Evolutionary conservation across 2,113 vertebrate genomes (phyloP), one percentile per base, ranked within the genome.

Genomic region (Noturus placidus): DNA sequence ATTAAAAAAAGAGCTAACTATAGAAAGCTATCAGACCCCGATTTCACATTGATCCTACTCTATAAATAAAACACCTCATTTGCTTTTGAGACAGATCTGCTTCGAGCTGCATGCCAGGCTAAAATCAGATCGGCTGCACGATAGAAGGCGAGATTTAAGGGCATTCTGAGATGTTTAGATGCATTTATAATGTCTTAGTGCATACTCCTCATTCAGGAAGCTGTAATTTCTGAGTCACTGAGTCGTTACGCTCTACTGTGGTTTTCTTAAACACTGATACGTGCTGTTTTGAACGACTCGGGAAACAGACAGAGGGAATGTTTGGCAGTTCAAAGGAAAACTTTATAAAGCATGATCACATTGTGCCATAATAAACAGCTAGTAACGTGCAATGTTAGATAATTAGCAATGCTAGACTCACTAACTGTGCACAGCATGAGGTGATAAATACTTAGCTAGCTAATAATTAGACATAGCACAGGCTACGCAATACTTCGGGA

Each of bases 11-110:
- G 72, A 38, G 20, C 77, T 82, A 82, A 89, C 88, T 77, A 82
- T 82, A 82, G 76, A 50, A 46, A 84, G 46, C 35, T 52, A 83
- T 83, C 83, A 67, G 33, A 63, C 27, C 54, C 63, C 30, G 11
- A 50, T 33, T 20, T 84, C 50, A 38, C 65, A 91, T 91, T 67
- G 85, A 86, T 72, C 65, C 42, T 20, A 38, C 25, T 70, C 85
- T 82, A 89, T 85, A 91, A 89, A 88, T 91, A 88, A 88, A 87
- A n/a, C 57, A 3, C 54, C 38, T 69, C 52, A 33, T 80, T 83
- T 79, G 81, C n/a, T 84, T 76, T 89, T 87, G 59, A 85, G 88
- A 89, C 35, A 78, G 78, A 85, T 84, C 56, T 33, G 59, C 46
- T 83, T 70, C 56, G 10, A 88, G 82, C 59, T 63, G 84, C 82